Base-by-base conservation (phyloP, 2,113 vertebrate genomes). In the Podarcis cretensis region DNA sequence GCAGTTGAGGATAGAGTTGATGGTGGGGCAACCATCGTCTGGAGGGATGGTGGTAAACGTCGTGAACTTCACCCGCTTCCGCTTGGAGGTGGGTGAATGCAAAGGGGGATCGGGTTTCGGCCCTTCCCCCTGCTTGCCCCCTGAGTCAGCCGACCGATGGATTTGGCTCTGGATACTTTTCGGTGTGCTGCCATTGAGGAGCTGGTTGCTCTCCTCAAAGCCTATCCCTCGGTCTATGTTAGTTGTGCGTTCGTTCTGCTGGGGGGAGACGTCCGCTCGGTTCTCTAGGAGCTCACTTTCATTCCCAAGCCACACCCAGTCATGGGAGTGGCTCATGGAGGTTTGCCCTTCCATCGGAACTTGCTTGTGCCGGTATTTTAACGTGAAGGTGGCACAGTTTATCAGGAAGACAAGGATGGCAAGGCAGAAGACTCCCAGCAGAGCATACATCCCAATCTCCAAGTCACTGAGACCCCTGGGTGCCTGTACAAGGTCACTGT, bases 221-320 rank as follows among this genome's bases (percentile, higher is more conserved):
- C 96, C 92, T 0, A 96, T 95, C 89, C 98, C 97, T 0, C 95
- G 97, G 96, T 98, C 98, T 14, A 98, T 96, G 91, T 97, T 94
- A 14, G 98, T 98, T 1, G 98, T 98, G 92, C 96, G 98, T 84
- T 98, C 96, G 6, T 98, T 98, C 83, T 95, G 97, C 91, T 97
- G 98, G 0, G 97, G 97, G 0, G 97, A 97, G 21, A 96, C 77
- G 1, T 98, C 98, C 4, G 95, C 97, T 8, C 95, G 87, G 87
- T 97, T 97, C 95, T 98, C 98, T 89, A 98, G 95, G 43, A 98
- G 97, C 89, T 99, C 98, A 0, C 98, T 97, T 95, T 99, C 98
- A 0, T 98, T 98, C 2, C 98, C 99, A 74, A 99, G 96, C 99
- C 99, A 99, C 81, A 99, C 99, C 99, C 99, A 99, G 92, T 99